A percentile compares a stretch with the other conserved stretches of the same genome.
phyloP scores from a whole-genome alignment of 2,113 vertebrate species.

The Arizona elegans region DNA sequence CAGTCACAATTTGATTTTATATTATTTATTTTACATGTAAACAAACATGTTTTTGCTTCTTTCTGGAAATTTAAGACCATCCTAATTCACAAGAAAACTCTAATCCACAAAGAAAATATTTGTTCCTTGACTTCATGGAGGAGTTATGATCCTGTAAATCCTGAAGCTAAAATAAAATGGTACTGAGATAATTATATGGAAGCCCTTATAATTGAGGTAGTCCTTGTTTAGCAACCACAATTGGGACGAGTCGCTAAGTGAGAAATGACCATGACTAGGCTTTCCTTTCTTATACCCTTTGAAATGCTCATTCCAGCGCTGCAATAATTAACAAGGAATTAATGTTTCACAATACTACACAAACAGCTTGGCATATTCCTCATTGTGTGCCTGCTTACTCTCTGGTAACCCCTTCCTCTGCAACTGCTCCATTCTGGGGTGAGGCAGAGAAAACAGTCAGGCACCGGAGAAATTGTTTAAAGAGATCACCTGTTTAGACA shows the following conservation, averaged over 20 bases:
- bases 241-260: neutral
- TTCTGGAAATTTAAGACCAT: neutral
- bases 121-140: neutral
- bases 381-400: neutral
- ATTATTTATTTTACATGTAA: neutral
- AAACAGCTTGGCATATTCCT: neutral
- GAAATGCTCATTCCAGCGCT: neutral
- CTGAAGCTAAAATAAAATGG: neutral
- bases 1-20: neutral
- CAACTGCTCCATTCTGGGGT: neutral
- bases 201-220: neutral
- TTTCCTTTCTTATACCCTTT: neutral
- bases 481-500: neutral
- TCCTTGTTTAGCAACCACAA: neutral
- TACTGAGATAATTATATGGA: too few species aligned
- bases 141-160: neutral
- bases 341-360: neutral
- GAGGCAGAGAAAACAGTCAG: neutral
- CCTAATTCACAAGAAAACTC: neutral
- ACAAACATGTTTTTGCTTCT: neutral
- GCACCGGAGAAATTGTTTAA: neutral
- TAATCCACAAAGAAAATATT: neutral
- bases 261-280: neutral
- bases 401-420: neutral
- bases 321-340: neutral